phyloP scores from a whole-genome alignment of 2,797 vertebrate genomes.

The Lophius americanus region DNA sequence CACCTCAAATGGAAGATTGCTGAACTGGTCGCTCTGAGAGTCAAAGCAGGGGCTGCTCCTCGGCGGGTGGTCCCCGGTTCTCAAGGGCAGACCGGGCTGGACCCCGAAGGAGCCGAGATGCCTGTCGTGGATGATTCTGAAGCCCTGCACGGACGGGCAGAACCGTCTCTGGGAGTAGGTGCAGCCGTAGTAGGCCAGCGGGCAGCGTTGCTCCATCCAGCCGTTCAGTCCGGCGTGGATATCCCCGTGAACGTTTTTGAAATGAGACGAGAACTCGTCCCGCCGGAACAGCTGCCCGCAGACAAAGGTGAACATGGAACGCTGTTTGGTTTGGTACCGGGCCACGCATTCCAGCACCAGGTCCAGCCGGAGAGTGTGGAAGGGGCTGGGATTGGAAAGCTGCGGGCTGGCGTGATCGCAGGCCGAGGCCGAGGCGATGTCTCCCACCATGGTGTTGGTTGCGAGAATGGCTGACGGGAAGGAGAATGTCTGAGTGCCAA shows the following conservation, averaged over 20 bases:
- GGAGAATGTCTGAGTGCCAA: slow-evolving; percentile 98
- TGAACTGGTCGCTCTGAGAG: slow-evolving; percentile 87
- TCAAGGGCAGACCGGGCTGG: slow-evolving; percentile 85
- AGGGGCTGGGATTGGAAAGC: slow-evolving; percentile 98
- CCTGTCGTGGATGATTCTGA: slow-evolving; percentile 94
- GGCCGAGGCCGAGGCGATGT: slow-evolving; percentile 97
- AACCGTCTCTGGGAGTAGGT: slow-evolving; percentile 97
- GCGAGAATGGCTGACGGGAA: slow-evolving; percentile 97
- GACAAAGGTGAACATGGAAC: slow-evolving; percentile 99
- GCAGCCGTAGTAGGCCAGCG: slow-evolving; percentile 97
- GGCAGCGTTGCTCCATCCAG: slow-evolving; percentile 99
- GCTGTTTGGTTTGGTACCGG: slow-evolving; percentile 97
- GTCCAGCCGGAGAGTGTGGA: slow-evolving; percentile 97
- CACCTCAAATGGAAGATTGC: slow-evolving; percentile 93
- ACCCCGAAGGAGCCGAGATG: slow-evolving; percentile 96
- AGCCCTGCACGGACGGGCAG: slow-evolving; percentile 95
- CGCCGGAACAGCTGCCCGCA: slow-evolving; percentile 97
- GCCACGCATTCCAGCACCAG: slow-evolving; percentile 98
- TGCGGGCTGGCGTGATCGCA: slow-evolving; percentile 99
- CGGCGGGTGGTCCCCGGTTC: slow-evolving; percentile 70
- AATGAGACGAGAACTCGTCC: slow-evolving; percentile 98
- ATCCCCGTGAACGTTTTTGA: slow-evolving; percentile 99
- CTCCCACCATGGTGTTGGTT: slow-evolving; percentile 98
- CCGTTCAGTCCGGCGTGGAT: slow-evolving; percentile 99
- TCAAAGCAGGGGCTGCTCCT: slow-evolving; percentile 76